Evolutionary conservation across 2,797 vertebrate genomes (phyloP).

Genomic region (Myotis pilosus): DNA sequence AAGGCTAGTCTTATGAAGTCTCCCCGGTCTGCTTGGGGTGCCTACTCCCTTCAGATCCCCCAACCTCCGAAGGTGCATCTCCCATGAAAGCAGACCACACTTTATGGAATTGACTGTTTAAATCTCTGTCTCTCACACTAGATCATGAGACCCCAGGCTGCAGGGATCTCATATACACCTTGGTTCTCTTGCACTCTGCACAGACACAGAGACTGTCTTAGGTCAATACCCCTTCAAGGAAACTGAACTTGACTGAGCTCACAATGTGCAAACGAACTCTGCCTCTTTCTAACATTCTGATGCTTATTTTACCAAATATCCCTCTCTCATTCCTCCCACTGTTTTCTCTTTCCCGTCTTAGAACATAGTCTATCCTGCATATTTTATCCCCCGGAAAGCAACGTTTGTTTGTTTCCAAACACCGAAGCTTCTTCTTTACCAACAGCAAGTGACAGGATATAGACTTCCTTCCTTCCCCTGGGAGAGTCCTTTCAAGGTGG

Average conservation of each 20-base stretch:
- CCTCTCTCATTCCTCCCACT: neutral
- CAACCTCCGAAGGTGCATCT: fast-evolving
- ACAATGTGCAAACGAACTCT: neutral
- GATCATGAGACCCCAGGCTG: neutral
- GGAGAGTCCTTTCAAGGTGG: neutral
- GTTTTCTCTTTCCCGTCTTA: neutral
- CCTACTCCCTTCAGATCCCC: fast-evolving
- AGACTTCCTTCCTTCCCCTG: neutral
- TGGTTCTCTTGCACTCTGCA: fast-evolving
- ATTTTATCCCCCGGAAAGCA: neutral
- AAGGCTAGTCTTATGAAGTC: no score
- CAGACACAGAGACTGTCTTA: no score
- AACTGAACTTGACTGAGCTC: neutral
- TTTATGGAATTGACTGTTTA: neutral
- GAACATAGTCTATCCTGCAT: neutral
- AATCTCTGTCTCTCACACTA: neutral
- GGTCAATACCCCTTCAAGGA: fast-evolving
- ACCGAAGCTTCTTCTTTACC: neutral
- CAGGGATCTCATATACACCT: fast-evolving
- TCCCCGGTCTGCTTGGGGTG: no score
- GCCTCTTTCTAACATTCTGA: neutral
- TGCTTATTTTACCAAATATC: neutral
- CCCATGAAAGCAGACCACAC: neutral
- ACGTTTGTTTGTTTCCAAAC: neutral
- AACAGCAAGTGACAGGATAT: conserved; percentile 36